Base-by-base conservation (phyloP, 2,113 vertebrate species). In the Cygnus atratus region DNA sequence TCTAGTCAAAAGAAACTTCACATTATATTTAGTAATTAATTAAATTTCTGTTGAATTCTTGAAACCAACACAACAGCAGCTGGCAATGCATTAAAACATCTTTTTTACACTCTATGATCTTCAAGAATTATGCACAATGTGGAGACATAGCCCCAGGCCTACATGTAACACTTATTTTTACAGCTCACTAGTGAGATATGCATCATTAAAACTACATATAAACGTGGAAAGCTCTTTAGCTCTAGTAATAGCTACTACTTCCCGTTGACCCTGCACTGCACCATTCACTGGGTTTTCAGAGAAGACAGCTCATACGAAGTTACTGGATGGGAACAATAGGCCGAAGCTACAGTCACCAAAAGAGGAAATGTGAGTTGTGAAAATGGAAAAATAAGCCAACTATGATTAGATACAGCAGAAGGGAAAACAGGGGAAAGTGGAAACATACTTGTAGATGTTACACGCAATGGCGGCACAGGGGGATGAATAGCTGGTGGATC, bases 401-500 rank as follows among this genome's bases (percentile, higher is more conserved):
- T 67, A 52, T 95, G 96, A 94, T 88, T 94, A 97, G 95, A 96
- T 90, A 94, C 43, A 96, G 91, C 82, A 96, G 90, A 92, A 95
- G 83, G 72, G 83, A 96, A 87, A 95, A 94, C 90, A 94, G 70
- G 46, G 96, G 77, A 95, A 96, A 96, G 94, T 94, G 96, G 80
- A 85, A 97, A 97, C 98, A 97, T 98, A 99, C 99, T 99, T 98
- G 99, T 98, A 93, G 99, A 99, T 88, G 99, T 99, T 97, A 99
- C 98, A 84, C 99, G 99, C 93, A 99, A 97, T 68, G 99, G 99
- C 73, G 99, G 99, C 75, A 99, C 98, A 77, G 99, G 99, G 37
- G 99, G 99, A 96, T 99, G 99, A 98, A 99, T 99, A 98, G 99
- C 99, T 97, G 99, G 99, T 90, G 99, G 99, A 98, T 99, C 99